Evolutionary conservation across 1,140 invertebrate genomes (phyloP).

Genomic region (Musca vetustissima): DNA sequence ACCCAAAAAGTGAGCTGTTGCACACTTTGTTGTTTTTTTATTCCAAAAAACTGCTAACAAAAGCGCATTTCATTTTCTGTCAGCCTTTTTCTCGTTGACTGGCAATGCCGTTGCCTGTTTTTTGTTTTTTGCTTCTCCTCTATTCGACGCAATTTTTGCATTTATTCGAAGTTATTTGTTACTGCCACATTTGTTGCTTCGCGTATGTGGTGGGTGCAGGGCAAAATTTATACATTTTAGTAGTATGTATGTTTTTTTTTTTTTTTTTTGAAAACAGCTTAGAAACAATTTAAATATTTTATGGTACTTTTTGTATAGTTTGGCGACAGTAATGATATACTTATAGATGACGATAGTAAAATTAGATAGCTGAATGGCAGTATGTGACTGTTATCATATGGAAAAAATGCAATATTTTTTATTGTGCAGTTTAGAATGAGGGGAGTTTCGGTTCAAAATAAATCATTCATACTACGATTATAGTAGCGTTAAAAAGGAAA

Average conservation of each 20-base stretch:
- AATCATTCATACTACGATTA: no score
- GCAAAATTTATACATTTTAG: no score
- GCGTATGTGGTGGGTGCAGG: no score
- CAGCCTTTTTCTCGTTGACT: neutral
- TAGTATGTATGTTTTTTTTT: neutral
- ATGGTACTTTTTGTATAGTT: neutral
- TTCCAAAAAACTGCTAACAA: neutral
- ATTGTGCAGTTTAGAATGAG: no score
- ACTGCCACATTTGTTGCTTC: no score
- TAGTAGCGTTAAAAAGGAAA: no score
- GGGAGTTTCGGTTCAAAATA: no score
- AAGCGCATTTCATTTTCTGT: neutral
- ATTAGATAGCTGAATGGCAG: no score
- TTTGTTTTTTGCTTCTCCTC: neutral
- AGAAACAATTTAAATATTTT: constrained; percentile 3
- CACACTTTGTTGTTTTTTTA: constrained; percentile 6
- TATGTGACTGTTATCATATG: no score
- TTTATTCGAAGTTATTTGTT: no score
- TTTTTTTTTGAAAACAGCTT: neutral
- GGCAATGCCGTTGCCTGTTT: neutral
- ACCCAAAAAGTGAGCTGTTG: constrained; percentile 4
- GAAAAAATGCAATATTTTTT: no score
- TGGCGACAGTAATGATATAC: neutral
- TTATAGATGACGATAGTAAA: neutral
- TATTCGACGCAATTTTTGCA: no score